These are phyloP conservation scores for Paralichthys olivaceus DNA, from an alignment of 2,113 vertebrate species.

Conservation along the genomic window DNA sequence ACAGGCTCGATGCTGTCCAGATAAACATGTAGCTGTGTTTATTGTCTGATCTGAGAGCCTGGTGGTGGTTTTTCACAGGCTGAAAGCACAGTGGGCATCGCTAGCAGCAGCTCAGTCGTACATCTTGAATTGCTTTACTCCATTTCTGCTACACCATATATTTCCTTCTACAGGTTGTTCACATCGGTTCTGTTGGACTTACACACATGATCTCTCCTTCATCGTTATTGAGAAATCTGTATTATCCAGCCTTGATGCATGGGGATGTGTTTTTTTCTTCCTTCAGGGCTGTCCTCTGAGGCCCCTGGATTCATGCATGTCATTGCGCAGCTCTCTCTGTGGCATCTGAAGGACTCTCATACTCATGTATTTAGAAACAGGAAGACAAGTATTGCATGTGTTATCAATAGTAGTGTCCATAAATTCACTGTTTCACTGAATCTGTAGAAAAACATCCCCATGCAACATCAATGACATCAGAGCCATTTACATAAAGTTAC, in stretches of 20 bases:
- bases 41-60: background rate
- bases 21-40: constrained; percentile 8
- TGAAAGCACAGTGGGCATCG: constrained; percentile 20
- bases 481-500: background rate
- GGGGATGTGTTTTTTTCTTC: constrained; percentile 19
- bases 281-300: constrained; percentile 56
- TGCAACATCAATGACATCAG: background rate
- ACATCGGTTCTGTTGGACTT: background rate
- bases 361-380: constrained; percentile 34
- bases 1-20: constrained; percentile 27
- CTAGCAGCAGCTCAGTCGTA: constrained; percentile 45
- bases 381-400: background rate
- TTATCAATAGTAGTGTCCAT: background rate
- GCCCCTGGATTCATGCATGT: constrained; percentile 60
- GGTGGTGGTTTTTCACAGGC: constrained; percentile 6
- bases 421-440: background rate
- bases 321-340: constrained; percentile 62
- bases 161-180: background rate
- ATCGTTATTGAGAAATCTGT: constrained; percentile 33
- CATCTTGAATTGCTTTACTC: constrained; percentile 48
- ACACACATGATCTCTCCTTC: background rate
- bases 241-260: constrained; percentile 45
- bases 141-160: constrained; percentile 26
- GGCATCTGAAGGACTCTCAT: constrained; percentile 51
- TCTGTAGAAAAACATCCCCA: background rate